phyloP scores from a whole-genome alignment of 1,140 invertebrate genomes.

The Zaprionus lachaisei region DNA sequence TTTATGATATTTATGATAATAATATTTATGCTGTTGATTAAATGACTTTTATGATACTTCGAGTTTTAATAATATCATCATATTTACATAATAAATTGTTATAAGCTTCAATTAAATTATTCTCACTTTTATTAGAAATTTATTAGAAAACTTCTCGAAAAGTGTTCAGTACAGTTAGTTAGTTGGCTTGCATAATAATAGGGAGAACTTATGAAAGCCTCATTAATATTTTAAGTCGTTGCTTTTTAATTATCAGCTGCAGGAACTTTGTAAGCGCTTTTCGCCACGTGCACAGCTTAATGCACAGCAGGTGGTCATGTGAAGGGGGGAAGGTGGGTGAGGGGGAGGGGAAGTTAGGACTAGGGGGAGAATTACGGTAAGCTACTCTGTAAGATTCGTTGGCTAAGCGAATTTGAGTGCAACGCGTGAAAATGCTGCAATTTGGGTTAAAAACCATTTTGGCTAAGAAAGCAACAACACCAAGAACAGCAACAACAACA shows the following conservation, averaged over 20 bases:
- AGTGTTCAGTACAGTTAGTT: neutral
- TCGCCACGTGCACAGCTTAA: slow-evolving; percentile 25
- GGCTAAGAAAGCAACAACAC: slow-evolving; percentile 46
- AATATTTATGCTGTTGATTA: too few relatives aligned
- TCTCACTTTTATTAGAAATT: neutral
- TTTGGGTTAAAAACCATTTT: slow-evolving; percentile 76
- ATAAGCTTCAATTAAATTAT: neutral
- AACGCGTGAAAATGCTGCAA: slow-evolving; percentile 62
- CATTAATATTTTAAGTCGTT: slow-evolving; percentile 40
- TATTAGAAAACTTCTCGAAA: neutral
- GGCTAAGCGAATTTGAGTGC: slow-evolving; percentile 66
- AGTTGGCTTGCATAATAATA: slow-evolving; percentile 8
- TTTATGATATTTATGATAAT: too few relatives aligned
- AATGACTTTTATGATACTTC: too few relatives aligned
- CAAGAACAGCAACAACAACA: neutral
- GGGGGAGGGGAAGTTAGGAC: too few relatives aligned
- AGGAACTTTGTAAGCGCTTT: slow-evolving; percentile 22
- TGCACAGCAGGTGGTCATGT: neutral
- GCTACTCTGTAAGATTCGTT: slow-evolving; percentile 9
- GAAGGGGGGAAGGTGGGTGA: too few relatives aligned
- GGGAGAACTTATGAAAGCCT: slow-evolving; percentile 12
- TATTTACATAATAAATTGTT: too few relatives aligned
- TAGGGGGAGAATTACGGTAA: slow-evolving; percentile 23
- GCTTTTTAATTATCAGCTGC: slow-evolving; percentile 33
- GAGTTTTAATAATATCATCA: too few relatives aligned